Base-by-base conservation (phyloP, 2,797 vertebrate genomes). In the Catostomus latipinnis region DNA sequence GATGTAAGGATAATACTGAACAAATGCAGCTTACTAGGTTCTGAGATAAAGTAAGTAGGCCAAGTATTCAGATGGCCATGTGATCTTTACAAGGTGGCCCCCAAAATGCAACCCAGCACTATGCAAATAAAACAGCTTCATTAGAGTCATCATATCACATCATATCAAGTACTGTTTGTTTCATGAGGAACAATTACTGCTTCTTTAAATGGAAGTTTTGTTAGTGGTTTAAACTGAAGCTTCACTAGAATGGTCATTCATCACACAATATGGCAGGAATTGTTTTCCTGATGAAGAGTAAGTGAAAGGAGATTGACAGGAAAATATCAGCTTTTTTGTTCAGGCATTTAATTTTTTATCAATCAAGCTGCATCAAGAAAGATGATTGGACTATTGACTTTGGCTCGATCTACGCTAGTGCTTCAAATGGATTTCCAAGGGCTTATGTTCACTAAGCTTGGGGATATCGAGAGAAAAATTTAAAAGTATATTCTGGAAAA, bases 301-400 rank as follows among this genome's bases (percentile, higher is more conserved):
- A n/a, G 9, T 62, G 45, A 56, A 18, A 60, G 61, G 61, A 48
- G 58, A 78, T 13, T 75, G 71, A 67, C 68, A 67, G 72, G 13
- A 75, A 61, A 54, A 76, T 69, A 75, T 83, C 61, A 50, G 46
- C 67, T 78, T 67, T 22, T 50, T 60, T 9, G 46, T 68, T 34
- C n/a, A n/a, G 34, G 48, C 22, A 53, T 58, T 62, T 50, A n/a
- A 83, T 81, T 83, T 85, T 85, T 61, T 4, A 67, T 67, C 58
- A 86, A n/a, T 82, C 82, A 83, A 69, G 79, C 56, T 72, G 56
- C 56, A 84, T 14, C 14, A n/a, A 80, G 74, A 22, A 13, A 80
- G 66, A 72, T 72, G 80, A 81, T 74, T 86, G 84, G 66, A 78
- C 76, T 82, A 80, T 82, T 86, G 85, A 84, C 58, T 71, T 84